Conservation (phyloP, 92 coral and sea anemone species). For the Virgularia gustaviana region DNA sequence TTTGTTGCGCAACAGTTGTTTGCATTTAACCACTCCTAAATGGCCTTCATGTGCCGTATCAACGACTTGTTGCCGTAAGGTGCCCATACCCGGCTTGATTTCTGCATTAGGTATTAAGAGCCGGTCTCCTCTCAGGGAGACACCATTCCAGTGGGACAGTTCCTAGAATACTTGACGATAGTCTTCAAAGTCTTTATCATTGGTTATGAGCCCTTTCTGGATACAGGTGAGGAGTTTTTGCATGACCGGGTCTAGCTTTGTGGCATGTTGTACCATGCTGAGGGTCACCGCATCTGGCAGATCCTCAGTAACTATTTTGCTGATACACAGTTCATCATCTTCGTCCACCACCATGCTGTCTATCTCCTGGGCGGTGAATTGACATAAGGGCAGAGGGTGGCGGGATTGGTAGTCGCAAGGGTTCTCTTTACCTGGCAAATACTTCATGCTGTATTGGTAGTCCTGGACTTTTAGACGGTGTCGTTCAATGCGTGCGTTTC, state of each 20-base stretch:
- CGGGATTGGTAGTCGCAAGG: neutral
- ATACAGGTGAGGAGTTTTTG: slow-evolving; percentile 15
- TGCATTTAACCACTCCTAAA: slow-evolving; percentile 12
- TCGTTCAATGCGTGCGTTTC: neutral
- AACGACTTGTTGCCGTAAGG: slow-evolving; percentile 10
- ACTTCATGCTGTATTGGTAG: slow-evolving; percentile 12
- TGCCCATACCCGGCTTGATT: neutral
- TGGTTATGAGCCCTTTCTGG: slow-evolving; percentile 13
- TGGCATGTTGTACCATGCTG: slow-evolving; percentile 3
- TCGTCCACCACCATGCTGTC: neutral
- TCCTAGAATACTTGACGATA: slow-evolving; percentile 27
- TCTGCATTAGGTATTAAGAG: slow-evolving; percentile 16
- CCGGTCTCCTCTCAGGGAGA: slow-evolving; percentile 16
- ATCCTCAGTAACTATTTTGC: slow-evolving; percentile 26
- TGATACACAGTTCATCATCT: slow-evolving; percentile 17
- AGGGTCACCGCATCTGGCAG: slow-evolving; percentile 17
- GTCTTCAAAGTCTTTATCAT: slow-evolving; percentile 3
- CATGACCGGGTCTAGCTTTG: slow-evolving; percentile 2
- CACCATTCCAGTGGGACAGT: slow-evolving; percentile 3
- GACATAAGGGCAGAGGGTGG: slow-evolving; percentile 6
- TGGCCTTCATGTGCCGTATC: slow-evolving; percentile 12
- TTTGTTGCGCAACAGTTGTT: slow-evolving; percentile 8
- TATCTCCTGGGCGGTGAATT: too few species aligned
- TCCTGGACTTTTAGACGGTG: slow-evolving; percentile 13
- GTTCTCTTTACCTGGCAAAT: slow-evolving; percentile 8